Percentiles rank a stretch among this genome's conserved stretches.
phyloP scores from a whole-genome alignment of 2,797 vertebrate species.

The Fringilla coelebs region DNA sequence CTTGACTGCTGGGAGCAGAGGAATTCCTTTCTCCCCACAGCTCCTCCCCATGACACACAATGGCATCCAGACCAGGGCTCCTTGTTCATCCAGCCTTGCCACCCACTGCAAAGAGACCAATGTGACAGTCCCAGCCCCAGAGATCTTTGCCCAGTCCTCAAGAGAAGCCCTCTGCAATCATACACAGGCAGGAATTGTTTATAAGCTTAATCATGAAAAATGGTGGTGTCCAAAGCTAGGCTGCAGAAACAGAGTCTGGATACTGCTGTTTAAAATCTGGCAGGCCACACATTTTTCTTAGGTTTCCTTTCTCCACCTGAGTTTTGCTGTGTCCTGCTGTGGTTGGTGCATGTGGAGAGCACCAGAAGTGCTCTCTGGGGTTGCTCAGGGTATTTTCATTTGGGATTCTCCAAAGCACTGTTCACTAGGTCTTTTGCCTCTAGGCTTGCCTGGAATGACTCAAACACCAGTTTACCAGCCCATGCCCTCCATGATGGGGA shows the following conservation, averaged over 20 bases:
- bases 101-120: not conserved
- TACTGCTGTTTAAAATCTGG: not conserved
- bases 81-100: not conserved
- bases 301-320: not conserved
- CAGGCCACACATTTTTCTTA: not conserved
- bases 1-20: not conserved
- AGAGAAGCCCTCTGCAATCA: not conserved
- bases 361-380: not conserved
- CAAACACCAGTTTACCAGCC: conserved; percentile 80
- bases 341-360: not conserved
- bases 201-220: not conserved
- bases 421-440: not conserved
- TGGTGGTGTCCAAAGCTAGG: not conserved
- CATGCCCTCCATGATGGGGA: conserved; percentile 75
- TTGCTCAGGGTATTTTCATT: not conserved
- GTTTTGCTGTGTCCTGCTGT: not conserved
- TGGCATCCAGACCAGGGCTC: not conserved
- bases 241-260: not conserved
- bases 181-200: not conserved
- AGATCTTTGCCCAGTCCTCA: not conserved
- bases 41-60: not conserved
- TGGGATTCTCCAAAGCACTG: not conserved
- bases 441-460: conserved; percentile 78
- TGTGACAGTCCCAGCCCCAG: not conserved
- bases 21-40: not conserved